phyloP scores from a whole-genome alignment of 2,113 vertebrate species.

The Piprites chloris region DNA sequence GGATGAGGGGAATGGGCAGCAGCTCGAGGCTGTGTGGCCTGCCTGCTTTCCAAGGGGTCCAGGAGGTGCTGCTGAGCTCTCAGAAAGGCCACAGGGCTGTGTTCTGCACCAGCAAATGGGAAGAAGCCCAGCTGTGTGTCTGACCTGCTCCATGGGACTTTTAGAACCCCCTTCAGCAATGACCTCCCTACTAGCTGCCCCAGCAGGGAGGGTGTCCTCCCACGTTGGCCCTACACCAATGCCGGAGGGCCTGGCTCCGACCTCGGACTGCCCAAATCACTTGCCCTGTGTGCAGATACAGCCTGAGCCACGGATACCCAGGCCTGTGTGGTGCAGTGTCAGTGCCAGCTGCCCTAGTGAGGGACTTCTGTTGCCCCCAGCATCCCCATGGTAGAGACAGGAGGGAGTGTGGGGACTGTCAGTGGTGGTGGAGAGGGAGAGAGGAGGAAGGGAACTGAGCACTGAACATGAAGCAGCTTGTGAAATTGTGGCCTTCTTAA shows the following conservation, averaged over 20 bases:
- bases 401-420: not conserved
- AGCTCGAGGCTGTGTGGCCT: not conserved
- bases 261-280: not conserved
- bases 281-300: accelerated
- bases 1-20: not conserved
- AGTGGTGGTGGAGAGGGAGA: not conserved
- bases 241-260: accelerated
- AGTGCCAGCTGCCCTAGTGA: not conserved
- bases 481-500: not conserved
- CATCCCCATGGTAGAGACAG: no score
- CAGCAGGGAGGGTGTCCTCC: accelerated
- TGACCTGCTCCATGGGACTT: not conserved
- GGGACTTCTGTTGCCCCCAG: not conserved
- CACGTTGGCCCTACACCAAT: not conserved
- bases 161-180: not conserved
- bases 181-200: not conserved
- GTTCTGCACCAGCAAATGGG: accelerated
- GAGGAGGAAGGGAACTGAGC: not conserved
- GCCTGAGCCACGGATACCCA: not conserved
- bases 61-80: accelerated
- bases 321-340: accelerated
- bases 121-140: not conserved
- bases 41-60: not conserved
- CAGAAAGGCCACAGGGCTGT: accelerated
- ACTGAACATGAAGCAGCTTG: not conserved